Conservation (phyloP, 2,797 vertebrate species). For the Apogon hyalosoma region DNA sequence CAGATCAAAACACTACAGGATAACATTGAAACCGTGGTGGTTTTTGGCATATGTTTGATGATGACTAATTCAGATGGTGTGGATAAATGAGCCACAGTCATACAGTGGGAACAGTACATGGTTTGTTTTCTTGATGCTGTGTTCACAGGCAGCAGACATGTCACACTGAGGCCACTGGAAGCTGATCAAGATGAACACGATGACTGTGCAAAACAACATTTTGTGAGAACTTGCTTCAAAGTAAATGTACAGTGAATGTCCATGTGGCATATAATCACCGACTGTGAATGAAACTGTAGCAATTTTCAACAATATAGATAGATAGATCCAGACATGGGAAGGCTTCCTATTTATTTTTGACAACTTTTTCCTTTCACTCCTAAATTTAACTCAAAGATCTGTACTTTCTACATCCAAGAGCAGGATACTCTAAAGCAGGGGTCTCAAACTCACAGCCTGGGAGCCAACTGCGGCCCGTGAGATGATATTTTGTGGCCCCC, state of each 20-base stretch:
- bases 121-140: constrained; percentile 2
- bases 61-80: background rate
- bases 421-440: too few species aligned
- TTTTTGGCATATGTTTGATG: background rate
- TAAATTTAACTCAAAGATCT: too few species aligned
- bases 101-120: background rate
- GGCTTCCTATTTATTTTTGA: too few species aligned
- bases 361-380: too few species aligned
- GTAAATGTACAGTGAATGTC: background rate
- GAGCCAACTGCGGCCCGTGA: too few species aligned
- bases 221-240: background rate
- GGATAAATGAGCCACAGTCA: background rate
- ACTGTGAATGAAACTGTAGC: background rate
- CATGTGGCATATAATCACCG: background rate
- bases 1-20: background rate
- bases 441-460: too few species aligned
- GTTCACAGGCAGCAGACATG: background rate
- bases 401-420: too few species aligned
- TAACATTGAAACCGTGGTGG: accelerated
- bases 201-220: background rate
- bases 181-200: constrained; percentile 12
- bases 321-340: too few species aligned
- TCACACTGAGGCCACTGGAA: background rate
- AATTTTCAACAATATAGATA: too few species aligned
- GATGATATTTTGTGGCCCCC: too few species aligned